Evolutionary conservation across 2,113 vertebrate species (phyloP).

Genomic region (Neodon shergylaensis): DNA sequence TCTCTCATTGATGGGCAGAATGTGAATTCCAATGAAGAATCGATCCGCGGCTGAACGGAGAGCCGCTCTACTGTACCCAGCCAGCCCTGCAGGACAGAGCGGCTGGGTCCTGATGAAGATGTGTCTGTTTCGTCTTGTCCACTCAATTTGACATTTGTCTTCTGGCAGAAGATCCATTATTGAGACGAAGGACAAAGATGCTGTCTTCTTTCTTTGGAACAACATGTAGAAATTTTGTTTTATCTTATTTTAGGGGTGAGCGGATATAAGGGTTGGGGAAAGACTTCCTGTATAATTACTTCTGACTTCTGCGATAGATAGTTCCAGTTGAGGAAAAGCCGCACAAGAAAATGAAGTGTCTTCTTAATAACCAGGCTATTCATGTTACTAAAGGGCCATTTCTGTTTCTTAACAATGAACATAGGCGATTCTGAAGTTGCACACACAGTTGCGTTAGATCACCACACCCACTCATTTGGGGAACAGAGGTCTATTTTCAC

Average conservation of each 20-base stretch:
- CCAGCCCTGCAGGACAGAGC: constrained; percentile 36
- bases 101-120: constrained; percentile 46
- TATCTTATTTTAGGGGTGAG: constrained; percentile 78
- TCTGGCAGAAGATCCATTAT: constrained; percentile 73
- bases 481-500: constrained; percentile 68
- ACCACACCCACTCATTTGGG: constrained; percentile 62
- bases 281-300: constrained; percentile 79
- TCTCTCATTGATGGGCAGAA: constrained; percentile 67
- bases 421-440: constrained; percentile 69
- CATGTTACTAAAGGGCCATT: constrained; percentile 62
- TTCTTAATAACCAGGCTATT: constrained; percentile 75
- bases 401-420: constrained; percentile 74
- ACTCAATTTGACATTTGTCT: constrained; percentile 77
- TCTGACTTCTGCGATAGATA: constrained; percentile 75
- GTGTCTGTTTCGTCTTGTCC: constrained; percentile 70
- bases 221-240: constrained; percentile 75
- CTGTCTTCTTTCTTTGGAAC: constrained; percentile 77
- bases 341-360: constrained; percentile 68
- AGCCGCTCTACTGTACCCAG: constrained; percentile 28
- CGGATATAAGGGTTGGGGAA: constrained; percentile 72
- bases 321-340: constrained; percentile 73
- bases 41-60: constrained; percentile 57
- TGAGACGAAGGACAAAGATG: constrained; percentile 66
- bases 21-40: constrained; percentile 70
- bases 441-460: constrained; percentile 42